A percentile compares a stretch with the other conserved stretches of the same genome.
phyloP scores from a whole-genome alignment of 2,113 vertebrate species.

The Synchiropus splendidus region DNA sequence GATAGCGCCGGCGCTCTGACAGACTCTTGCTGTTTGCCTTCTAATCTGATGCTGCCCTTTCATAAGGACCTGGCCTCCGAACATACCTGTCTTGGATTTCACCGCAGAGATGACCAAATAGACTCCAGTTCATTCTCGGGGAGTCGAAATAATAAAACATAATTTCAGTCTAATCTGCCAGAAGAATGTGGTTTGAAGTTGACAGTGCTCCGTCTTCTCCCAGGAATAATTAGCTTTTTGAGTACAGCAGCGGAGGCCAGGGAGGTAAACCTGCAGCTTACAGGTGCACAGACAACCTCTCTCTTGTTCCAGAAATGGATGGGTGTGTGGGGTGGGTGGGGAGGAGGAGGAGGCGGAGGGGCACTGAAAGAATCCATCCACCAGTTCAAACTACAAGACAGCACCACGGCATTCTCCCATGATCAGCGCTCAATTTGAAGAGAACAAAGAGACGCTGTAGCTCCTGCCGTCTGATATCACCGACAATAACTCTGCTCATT shows the following conservation, averaged over 20 bases:
- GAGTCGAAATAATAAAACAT: conserved; percentile 90
- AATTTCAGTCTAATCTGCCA: conserved; percentile 95
- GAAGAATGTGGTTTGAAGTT: conserved; percentile 96
- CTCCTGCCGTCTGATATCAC: conserved; percentile 38
- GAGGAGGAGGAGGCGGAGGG: no score
- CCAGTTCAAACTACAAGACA: conserved; percentile 44
- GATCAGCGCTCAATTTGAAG: conserved; percentile 25
- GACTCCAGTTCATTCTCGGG: conserved; percentile 74
- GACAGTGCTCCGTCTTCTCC: conserved; percentile 80
- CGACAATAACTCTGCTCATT: conserved; percentile 39
- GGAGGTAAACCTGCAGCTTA: conserved; percentile 77
- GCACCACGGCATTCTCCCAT: conserved; percentile 31
- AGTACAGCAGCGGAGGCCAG: conserved; percentile 73
- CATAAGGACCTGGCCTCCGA: conserved; percentile 89
- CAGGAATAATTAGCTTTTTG: conserved; percentile 84
- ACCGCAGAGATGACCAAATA: conserved; percentile 80
- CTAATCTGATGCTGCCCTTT: conserved; percentile 92
- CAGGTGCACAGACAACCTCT: conserved; percentile 87
- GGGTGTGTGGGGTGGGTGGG: conserved; percentile 39
- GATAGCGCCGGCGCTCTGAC: conserved; percentile 78
- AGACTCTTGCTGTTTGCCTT: conserved; percentile 79
- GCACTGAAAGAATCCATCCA: no score
- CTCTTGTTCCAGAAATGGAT: conserved; percentile 72
- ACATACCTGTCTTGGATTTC: conserved; percentile 91
- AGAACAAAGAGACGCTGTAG: conserved; percentile 52